Conservation (phyloP, 2,888 invertebrate genomes). For the Cataglyphis cursor region DNA sequence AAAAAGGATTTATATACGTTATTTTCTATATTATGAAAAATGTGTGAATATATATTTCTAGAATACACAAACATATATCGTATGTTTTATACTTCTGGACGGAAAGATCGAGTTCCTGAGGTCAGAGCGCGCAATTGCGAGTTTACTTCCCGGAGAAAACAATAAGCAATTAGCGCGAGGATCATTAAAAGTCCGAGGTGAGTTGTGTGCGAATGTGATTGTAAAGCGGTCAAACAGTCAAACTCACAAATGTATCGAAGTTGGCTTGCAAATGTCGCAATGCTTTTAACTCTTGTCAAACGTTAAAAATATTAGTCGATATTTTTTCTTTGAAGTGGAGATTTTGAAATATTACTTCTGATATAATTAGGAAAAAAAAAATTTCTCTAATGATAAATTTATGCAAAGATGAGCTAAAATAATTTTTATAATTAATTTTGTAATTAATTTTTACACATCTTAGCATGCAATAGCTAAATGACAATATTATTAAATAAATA, state of each 20-base stretch:
- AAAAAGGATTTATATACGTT: neutral
- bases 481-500: neutral
- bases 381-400: neutral
- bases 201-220: neutral
- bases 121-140: conserved; percentile 14
- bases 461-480: neutral
- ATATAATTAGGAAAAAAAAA: neutral
- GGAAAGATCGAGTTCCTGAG: conserved; percentile 10
- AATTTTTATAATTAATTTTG: neutral
- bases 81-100: neutral
- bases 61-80: neutral
- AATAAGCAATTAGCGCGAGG: conserved; percentile 67
- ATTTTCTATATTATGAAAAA: neutral
- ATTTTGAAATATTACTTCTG: neutral
- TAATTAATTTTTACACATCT: neutral
- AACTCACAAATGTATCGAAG: conserved; percentile 10
- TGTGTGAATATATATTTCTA: neutral
- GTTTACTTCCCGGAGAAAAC: conserved; percentile 55
- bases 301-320: neutral
- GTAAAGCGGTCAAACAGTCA: conserved; percentile 4
- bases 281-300: neutral
- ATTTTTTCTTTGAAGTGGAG: neutral
- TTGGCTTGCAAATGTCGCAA: neutral
- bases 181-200: conserved; percentile 59
- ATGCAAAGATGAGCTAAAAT: neutral